phyloP scores from a whole-genome alignment of 92 coral and sea anemone genomes.

The Umimayanthus chanpuru region DNA sequence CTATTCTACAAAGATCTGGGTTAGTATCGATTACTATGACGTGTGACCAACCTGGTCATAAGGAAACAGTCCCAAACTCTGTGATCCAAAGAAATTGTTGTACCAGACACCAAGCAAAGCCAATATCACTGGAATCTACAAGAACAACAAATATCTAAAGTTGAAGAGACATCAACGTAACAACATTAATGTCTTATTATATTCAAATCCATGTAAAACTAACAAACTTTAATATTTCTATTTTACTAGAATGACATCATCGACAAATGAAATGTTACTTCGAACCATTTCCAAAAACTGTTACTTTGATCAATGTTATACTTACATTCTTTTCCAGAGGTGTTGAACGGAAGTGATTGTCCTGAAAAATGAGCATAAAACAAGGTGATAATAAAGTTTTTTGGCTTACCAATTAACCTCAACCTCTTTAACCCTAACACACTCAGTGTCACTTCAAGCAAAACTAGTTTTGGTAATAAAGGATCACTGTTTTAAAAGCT shows the following conservation, averaged over 20 bases:
- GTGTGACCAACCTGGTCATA: conserved; percentile 82
- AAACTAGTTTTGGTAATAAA: background rate
- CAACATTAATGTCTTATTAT: background rate
- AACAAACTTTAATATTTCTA: background rate
- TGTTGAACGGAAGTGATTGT: conserved; percentile 76
- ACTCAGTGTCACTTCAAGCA: background rate
- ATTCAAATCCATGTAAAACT: too few relatives aligned
- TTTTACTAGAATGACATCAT: background rate
- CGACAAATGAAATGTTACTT: background rate
- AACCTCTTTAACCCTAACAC: background rate
- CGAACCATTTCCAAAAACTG: background rate
- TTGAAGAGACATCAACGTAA: background rate
- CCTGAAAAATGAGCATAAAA: conserved; percentile 55
- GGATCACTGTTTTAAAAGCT: background rate
- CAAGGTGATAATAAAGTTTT: background rate
- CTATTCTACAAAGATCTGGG: too few relatives aligned
- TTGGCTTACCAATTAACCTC: background rate
- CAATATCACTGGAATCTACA: conserved; percentile 87
- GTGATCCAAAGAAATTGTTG: conserved; percentile 92
- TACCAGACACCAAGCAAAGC: conserved; percentile 93
- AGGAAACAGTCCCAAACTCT: conserved; percentile 90
- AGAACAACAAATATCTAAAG: background rate
- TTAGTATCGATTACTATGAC: background rate
- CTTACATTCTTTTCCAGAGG: conserved; percentile 91
- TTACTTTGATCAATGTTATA: background rate